phyloP scores from a whole-genome alignment of 2,888 invertebrate species.

The Heterodera filipjevi region DNA sequence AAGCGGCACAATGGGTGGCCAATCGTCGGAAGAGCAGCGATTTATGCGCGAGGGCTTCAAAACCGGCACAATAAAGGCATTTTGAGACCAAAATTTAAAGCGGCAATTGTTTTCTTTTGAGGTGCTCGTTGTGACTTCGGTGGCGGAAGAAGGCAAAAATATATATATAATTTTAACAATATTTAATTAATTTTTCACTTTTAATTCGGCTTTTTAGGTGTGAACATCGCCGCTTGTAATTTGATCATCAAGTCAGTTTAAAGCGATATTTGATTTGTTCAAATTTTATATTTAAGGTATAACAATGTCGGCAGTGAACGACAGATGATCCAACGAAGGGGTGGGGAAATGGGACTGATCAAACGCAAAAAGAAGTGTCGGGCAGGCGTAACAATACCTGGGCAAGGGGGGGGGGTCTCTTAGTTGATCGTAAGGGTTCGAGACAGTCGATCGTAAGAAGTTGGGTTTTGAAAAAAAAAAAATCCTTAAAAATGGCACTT shows the following conservation, averaged over 20 bases:
- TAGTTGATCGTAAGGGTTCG: no score
- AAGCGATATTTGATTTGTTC: neutral
- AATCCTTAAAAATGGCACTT: no score
- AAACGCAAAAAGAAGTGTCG: no score
- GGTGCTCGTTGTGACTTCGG: constrained; percentile 58
- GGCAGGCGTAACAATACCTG: no score
- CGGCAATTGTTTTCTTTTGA: constrained; percentile 5
- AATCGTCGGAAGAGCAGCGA: constrained; percentile 42
- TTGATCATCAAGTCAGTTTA: constrained; percentile 52
- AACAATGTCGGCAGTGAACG: constrained; percentile 55
- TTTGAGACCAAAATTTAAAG: neutral
- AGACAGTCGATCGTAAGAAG: no score
- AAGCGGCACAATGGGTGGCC: constrained; percentile 36
- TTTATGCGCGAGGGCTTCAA: constrained; percentile 45
- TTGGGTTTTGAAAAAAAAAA: no score
- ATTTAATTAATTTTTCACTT: neutral
- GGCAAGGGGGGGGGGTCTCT: no score
- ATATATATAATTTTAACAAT: constrained; percentile 27
- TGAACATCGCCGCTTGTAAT: constrained; percentile 59
- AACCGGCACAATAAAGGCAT: constrained; percentile 38
- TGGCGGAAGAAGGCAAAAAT: constrained; percentile 61
- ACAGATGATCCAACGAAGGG: constrained; percentile 49
- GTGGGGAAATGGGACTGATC: constrained; percentile 55
- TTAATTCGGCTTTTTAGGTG: neutral
- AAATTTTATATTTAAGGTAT: constrained; percentile 38